These are phyloP conservation scores for Leucophora obtusa DNA, from an alignment of 2,888 invertebrate genomes.

Conservation along the genomic window DNA sequence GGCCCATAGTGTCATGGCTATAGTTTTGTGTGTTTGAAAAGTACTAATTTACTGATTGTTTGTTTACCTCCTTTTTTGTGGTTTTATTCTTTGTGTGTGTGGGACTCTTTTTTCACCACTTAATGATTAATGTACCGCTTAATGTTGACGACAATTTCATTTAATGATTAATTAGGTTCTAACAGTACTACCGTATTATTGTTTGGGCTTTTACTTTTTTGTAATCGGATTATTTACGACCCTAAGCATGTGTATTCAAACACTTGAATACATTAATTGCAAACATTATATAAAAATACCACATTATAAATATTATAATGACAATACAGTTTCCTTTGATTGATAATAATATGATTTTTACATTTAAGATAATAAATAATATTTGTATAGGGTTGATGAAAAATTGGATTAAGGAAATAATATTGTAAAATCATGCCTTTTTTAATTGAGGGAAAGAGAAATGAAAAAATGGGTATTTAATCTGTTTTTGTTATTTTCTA, in stretches of 20 bases:
- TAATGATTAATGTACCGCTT: constrained; percentile 58
- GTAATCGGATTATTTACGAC: background rate
- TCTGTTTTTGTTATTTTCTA: background rate
- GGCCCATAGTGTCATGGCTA: background rate
- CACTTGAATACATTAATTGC: background rate
- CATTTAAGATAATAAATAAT: background rate
- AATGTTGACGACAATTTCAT: constrained; percentile 52
- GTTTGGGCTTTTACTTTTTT: constrained; percentile 2
- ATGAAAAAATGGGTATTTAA: background rate
- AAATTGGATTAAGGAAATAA: background rate
- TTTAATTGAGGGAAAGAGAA: background rate
- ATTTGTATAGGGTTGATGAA: background rate
- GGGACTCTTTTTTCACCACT: constrained; percentile 5
- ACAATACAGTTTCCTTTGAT: background rate
- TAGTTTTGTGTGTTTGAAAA: background rate
- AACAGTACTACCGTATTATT: constrained; percentile 7
- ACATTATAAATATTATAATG: background rate
- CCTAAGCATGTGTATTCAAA: background rate
- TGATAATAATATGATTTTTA: background rate
- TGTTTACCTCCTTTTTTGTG: background rate
- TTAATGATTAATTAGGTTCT: constrained; percentile 58
- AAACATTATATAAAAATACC: background rate
- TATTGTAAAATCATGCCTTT: background rate
- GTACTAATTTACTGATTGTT: background rate
- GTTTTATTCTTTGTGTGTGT: background rate